phyloP scores from a whole-genome alignment of 2,888 invertebrate genomes.

The Trachelus troglodyta region DNA sequence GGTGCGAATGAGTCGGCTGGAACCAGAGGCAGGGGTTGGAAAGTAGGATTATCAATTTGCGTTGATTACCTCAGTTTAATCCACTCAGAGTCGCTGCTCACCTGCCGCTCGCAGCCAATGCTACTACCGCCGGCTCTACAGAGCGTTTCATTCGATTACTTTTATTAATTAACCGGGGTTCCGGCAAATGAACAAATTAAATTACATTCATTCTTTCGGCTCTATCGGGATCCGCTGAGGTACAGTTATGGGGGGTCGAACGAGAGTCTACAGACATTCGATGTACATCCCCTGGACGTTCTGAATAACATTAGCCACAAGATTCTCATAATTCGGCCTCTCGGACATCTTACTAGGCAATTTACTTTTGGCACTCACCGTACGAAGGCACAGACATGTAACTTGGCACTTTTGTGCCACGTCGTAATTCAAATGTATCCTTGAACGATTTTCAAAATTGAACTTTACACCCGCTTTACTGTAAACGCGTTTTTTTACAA shows the following conservation, averaged over 20 bases:
- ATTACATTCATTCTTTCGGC: slow-evolving; percentile 42
- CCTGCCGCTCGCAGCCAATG: slow-evolving; percentile 47
- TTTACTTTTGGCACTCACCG: background rate
- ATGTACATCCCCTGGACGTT: background rate
- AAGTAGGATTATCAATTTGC: slow-evolving; percentile 61
- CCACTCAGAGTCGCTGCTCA: slow-evolving; percentile 57
- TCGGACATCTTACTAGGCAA: background rate
- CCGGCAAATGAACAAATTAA: slow-evolving; percentile 52
- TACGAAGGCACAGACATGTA: background rate
- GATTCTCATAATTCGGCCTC: background rate
- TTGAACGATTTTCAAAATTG: background rate
- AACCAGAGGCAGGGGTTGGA: slow-evolving; percentile 24
- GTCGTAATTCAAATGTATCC: background rate
- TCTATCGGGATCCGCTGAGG: slow-evolving; percentile 18
- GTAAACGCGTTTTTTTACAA: background rate
- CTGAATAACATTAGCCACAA: background rate
- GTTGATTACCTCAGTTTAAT: slow-evolving; percentile 60
- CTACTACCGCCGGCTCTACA: slow-evolving; percentile 19
- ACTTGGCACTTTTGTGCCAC: background rate
- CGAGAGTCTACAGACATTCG: background rate
- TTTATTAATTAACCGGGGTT: slow-evolving; percentile 55
- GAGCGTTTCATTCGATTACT: slow-evolving; percentile 54
- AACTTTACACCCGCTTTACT: background rate
- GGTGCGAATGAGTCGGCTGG: background rate
- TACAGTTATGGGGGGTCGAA: background rate